These are phyloP conservation scores for Pungitius pungitius DNA, from an alignment of 2,113 vertebrate species.

Conservation along the genomic window DNA sequence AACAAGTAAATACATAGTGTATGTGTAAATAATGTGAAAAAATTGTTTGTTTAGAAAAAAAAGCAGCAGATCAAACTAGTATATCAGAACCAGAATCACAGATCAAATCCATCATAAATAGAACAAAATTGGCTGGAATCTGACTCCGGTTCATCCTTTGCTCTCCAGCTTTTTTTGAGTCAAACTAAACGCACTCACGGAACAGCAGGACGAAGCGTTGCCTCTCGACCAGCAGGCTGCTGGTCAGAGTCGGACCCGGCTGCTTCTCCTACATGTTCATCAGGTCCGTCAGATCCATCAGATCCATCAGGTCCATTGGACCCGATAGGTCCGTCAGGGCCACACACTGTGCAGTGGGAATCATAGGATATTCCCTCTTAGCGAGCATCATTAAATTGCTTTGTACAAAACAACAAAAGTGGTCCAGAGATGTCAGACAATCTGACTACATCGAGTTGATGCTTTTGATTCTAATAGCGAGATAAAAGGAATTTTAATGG, in stretches of 20 bases:
- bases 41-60: no score
- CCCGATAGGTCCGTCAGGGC: conserved; percentile 79
- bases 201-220: conserved; percentile 71
- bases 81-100: no score
- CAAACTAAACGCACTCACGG: conserved; percentile 62
- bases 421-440: not conserved
- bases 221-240: conserved; percentile 70
- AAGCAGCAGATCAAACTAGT: not conserved
- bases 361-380: not conserved
- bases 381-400: not conserved
- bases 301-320: no score
- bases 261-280: conserved; percentile 66
- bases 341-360: conserved; percentile 61
- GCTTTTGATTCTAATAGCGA: not conserved
- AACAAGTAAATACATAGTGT: no score
- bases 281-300: no score
- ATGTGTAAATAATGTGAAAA: no score
- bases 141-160: not conserved
- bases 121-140: no score
- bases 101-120: no score
- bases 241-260: conserved; percentile 58
- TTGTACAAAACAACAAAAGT: not conserved
- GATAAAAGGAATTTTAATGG: not conserved
- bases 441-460: not conserved
- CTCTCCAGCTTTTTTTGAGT: not conserved